Conservation (phyloP, 2,888 invertebrate species). For the Amphiduros pacificus region DNA sequence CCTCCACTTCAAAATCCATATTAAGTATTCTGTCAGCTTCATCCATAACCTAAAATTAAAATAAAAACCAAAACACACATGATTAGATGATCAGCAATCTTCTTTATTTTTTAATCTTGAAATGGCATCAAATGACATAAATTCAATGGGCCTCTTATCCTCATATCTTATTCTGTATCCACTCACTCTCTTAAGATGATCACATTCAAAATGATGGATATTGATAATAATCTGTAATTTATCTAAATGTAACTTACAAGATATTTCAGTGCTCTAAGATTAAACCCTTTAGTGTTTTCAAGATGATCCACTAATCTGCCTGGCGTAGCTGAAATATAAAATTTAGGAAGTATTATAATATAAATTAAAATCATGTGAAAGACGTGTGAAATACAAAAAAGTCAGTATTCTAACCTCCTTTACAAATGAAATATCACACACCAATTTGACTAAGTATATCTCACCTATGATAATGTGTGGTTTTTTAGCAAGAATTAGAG, state of each 20-base stretch:
- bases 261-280: constrained; percentile 82
- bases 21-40: constrained; percentile 98
- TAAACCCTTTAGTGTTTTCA: constrained; percentile 97
- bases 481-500: constrained; percentile 86
- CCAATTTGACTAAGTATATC: constrained; percentile 19
- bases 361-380: too few relatives aligned
- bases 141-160: too few relatives aligned
- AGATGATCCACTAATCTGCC: constrained; percentile 94
- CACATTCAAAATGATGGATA: too few relatives aligned
- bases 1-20: constrained; percentile 98
- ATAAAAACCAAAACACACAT: background rate
- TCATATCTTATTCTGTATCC: too few relatives aligned
- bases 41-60: constrained; percentile 71
- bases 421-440: background rate
- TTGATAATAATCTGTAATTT: too few relatives aligned
- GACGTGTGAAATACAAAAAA: too few relatives aligned
- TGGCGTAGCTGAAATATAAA: constrained; percentile 73
- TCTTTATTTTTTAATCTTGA: too few relatives aligned
- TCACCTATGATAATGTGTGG: constrained; percentile 90
- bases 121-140: too few relatives aligned
- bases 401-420: too few relatives aligned
- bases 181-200: too few relatives aligned
- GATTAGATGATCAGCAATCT: too few relatives aligned
- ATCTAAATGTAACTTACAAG: constrained; percentile 74
- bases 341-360: background rate